Base-by-base conservation (phyloP, 2,113 vertebrate genomes). In the Campylorhamphus procurvoides region DNA sequence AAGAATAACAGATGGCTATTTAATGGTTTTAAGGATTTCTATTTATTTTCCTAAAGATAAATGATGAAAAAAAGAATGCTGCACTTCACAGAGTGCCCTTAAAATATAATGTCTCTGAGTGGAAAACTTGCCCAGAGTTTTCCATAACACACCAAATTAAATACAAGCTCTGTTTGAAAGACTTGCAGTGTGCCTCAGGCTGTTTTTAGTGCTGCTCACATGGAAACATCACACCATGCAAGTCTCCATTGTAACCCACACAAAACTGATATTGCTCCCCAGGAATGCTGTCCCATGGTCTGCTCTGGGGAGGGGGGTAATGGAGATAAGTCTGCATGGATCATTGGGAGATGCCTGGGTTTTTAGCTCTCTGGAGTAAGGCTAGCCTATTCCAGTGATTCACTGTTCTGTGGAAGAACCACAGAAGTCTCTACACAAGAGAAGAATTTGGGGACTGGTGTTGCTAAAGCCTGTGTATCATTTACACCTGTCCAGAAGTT, bases 131-230 rank as follows among this genome's bases (percentile, higher is more conserved):
- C 62, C 69, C 64, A 75, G 84, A 89, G 59, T 82, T 96, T 93
- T 95, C 84, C 63, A 35, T 82, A 89, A 62, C 87, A 75, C 69
- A 91, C 62, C n/a, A 66, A 79, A 91, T 85, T 72, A 93, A 90
- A 81, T 75, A 87, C 2, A 1, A 85, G 46, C 77, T 91, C 77
- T 82, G 28, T 82, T 69, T 96, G 78, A 84, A 78, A 79, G 84
- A 3, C 82, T 80, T 49, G 5, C 5, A n/a, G 73, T 11, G 55
- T 58, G 90, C 85, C 83, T 93, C 27, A 42, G 85, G 85, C 79
- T 92, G 92, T 46, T 96, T 90, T 85, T 74, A 90, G 85, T n/a
- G 22, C 78, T 50, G 59, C 87, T 92, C 24, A 81, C 52, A 78
- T 64, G 72, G 90, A 86, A 94, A 84, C 7, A 0, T 90, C 90